These are phyloP conservation scores for Harpalus rubripes DNA, from an alignment of 2,888 invertebrate species.

Conservation along the genomic window DNA sequence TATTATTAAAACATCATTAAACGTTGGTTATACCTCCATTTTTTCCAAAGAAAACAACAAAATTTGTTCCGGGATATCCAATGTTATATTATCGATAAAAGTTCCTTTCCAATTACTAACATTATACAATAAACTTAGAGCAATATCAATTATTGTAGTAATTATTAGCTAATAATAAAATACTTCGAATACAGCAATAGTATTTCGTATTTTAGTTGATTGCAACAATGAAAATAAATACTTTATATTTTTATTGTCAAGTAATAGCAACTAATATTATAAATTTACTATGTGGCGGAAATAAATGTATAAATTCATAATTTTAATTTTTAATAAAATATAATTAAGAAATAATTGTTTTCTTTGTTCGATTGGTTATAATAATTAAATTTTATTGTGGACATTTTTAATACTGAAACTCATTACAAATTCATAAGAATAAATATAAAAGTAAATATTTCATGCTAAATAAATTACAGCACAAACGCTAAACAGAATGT, in stretches of 20 bases:
- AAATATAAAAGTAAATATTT: background rate
- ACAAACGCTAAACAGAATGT: background rate
- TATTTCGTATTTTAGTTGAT: too few relatives aligned
- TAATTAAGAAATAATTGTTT: too few relatives aligned
- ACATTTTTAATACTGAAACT: background rate
- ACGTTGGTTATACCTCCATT: constrained; percentile 9
- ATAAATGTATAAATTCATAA: background rate
- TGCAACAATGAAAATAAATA: too few relatives aligned
- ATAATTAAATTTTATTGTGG: too few relatives aligned
- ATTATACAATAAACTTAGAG: background rate
- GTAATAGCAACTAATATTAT: background rate
- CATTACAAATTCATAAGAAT: constrained; percentile 24
- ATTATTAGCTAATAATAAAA: background rate
- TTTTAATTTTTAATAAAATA: background rate
- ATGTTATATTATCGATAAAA: background rate
- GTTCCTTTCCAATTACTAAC: too few relatives aligned
- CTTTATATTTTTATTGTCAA: background rate
- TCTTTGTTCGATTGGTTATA: too few relatives aligned
- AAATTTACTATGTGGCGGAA: background rate
- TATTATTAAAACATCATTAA: constrained; percentile 28
- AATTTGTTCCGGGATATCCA: background rate
- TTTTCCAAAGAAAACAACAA: background rate
- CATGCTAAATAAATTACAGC: constrained; percentile 33
- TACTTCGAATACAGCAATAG: too few relatives aligned
- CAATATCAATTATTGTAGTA: background rate